These are phyloP conservation scores for Xiphophorus maculatus DNA, from an alignment of 2,113 vertebrate genomes.

Conservation along the genomic window DNA sequence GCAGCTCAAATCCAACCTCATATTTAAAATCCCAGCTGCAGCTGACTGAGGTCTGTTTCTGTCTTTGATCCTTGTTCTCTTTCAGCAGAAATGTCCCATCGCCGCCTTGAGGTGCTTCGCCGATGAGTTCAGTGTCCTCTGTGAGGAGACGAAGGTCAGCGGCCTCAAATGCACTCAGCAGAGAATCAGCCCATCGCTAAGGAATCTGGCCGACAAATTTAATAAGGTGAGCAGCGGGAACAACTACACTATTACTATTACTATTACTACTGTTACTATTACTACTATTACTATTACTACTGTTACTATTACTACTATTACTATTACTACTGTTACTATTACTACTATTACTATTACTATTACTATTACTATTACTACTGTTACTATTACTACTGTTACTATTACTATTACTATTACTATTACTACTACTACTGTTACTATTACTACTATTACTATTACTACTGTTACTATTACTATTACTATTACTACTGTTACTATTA, in stretches of 20 bases:
- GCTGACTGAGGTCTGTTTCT: not conserved
- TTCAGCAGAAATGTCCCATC: conserved; percentile 49
- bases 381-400: too few species aligned
- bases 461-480: too few species aligned
- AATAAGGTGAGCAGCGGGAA: conserved; percentile 11
- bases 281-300: too few species aligned
- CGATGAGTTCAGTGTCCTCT: conserved; percentile 28
- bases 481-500: too few species aligned
- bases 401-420: too few species aligned
- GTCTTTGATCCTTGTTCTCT: not conserved
- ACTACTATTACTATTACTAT: too few species aligned
- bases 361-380: too few species aligned
- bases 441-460: too few species aligned
- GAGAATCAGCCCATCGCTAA: accelerated
- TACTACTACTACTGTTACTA: too few species aligned
- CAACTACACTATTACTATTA: not conserved
- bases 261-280: too few species aligned
- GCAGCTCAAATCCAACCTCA: not conserved
- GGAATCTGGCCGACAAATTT: not conserved
- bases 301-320: too few species aligned
- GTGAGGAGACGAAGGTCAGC: not conserved
- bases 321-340: too few species aligned
- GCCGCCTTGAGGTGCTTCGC: conserved; percentile 45
- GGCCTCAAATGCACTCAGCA: not conserved
- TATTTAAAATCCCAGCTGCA: not conserved